phyloP scores from a whole-genome alignment of 2,113 vertebrate species.

The Puffinus mauretanicus region DNA sequence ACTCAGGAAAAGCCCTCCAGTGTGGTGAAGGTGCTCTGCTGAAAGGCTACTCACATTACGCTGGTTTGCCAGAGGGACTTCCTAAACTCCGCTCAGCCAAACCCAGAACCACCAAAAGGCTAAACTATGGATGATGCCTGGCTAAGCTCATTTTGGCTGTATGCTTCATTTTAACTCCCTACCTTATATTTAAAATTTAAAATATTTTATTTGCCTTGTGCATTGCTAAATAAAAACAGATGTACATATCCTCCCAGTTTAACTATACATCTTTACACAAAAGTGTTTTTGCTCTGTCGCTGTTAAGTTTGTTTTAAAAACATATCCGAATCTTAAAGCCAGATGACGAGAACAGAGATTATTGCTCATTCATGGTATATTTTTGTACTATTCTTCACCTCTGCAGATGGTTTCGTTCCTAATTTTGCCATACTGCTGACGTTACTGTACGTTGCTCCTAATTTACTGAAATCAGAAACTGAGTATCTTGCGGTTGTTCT shows the following conservation, averaged over 20 bases:
- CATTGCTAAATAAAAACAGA: neutral
- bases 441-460: accelerated
- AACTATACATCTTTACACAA: neutral
- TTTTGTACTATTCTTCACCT: neutral
- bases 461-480: neutral
- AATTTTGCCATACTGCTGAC: neutral
- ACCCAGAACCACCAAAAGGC: neutral
- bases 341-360: neutral
- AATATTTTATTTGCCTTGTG: neutral
- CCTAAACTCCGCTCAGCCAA: neutral
- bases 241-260: neutral
- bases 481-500: neutral
- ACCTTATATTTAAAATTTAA: neutral
- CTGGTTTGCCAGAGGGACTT: neutral
- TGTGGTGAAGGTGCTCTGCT: neutral
- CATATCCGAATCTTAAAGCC: neutral
- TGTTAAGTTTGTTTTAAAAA: neutral
- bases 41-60: accelerated
- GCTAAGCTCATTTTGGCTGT: neutral
- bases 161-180: neutral
- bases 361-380: neutral
- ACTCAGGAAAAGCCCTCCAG: neutral
- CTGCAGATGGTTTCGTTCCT: neutral
- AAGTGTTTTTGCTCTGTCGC: neutral
- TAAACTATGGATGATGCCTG: neutral